These are phyloP conservation scores for Aelia acuminata DNA, from an alignment of 2,888 invertebrate species.

Conservation along the genomic window DNA sequence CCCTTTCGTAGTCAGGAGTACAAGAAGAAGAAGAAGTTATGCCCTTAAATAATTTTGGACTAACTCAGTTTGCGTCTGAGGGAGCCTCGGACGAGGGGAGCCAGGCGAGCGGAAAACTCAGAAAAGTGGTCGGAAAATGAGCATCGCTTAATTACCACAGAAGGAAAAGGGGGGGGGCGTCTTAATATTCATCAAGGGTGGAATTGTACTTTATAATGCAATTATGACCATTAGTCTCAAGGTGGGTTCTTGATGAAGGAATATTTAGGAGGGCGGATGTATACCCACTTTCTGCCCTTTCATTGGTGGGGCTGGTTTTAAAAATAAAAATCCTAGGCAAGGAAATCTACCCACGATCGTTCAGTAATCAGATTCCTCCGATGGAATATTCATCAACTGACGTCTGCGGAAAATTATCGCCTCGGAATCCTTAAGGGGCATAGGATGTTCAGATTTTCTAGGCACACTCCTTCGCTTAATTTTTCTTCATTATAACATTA, in stretches of 20 bases:
- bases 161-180: constrained; percentile 39
- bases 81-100: constrained; percentile 21
- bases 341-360: neutral
- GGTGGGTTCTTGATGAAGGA: constrained; percentile 5
- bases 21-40: constrained; percentile 48
- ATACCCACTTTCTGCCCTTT: neutral
- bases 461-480: too few relatives aligned
- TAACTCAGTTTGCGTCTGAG: constrained; percentile 41
- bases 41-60: constrained; percentile 48
- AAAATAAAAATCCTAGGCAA: neutral
- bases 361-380: neutral
- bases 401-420: constrained; percentile 11
- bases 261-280: constrained; percentile 23
- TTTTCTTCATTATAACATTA: too few relatives aligned
- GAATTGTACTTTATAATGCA: constrained; percentile 65
- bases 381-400: constrained; percentile 35
- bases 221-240: constrained; percentile 63
- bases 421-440: neutral
- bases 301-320: neutral
- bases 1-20: constrained; percentile 35
- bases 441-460: neutral
- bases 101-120: constrained; percentile 47
- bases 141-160: constrained; percentile 55
- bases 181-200: constrained; percentile 64
- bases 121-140: constrained; percentile 55